Evolutionary conservation across 2,797 vertebrate species (phyloP), one percentile per base, ranked within the genome.

Genomic region (Pipistrellus pygmaeus): DNA sequence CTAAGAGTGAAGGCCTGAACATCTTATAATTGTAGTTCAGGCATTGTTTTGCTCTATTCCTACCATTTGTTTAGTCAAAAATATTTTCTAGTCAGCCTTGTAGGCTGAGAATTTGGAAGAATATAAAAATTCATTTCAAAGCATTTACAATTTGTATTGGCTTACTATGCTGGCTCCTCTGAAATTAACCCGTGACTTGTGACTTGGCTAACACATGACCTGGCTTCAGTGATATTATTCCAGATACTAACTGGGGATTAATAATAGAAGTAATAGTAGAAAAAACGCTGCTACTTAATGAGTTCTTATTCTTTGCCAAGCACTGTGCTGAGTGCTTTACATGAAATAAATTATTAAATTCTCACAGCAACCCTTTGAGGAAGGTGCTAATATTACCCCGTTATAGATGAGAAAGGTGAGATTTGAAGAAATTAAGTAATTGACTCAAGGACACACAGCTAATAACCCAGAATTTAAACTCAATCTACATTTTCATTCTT

Each of bases 111-210:
- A 96, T 89, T 89, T 95, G 64, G 69, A 27, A 25, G 30, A 91
- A 80, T 89, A 75, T 91, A 69, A 86, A 96, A 95, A 95, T 93
- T 95, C 66, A 85, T 92, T 96, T 97, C 82, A 93, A 96, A 97
- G 72, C 60, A 82, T 84, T 93, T 93, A 57, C n/a, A 94, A 96
- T 95, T 96, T 94, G 71, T 93, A 64, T 94, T 97, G 95, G 89
- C 87, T 95, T 93, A 71, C 73, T 57, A 55, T 18, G 15, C n/a
- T 95, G 90, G 83, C 30, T 91, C 13, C 76, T 90, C 69, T 92
- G 38, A 90, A 90, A 82, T 30, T 94, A 91, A 84, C 38, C 38
- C 1, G 11, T 86, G 88, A 90, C 76, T 69, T 86, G 11, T 86
- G 88, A 90, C 76, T 69, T 86, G 73, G 62, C 48, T 92, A 90